phyloP scores from a whole-genome alignment of 2,797 vertebrate genomes.

The Synaphobranchus kaupii region DNA sequence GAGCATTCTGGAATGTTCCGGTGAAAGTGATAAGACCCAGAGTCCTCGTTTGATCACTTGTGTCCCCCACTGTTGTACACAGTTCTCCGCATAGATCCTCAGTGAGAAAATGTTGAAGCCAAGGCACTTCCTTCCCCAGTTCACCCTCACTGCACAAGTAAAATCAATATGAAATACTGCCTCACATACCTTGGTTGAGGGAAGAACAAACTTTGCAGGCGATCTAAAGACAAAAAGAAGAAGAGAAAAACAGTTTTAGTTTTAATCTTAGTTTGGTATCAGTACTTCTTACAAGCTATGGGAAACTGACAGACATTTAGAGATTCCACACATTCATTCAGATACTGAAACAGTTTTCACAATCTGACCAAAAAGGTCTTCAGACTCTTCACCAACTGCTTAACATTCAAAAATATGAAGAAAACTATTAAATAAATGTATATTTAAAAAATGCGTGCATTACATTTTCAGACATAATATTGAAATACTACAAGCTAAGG shows the following conservation, averaged over 20 bases:
- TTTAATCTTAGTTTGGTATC: not conserved
- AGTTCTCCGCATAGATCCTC: too few relatives aligned
- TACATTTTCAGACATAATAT: not conserved
- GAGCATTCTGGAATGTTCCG: not conserved
- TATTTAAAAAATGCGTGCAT: not conserved
- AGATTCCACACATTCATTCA: not conserved
- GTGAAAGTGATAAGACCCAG: not conserved
- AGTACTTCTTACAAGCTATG: not conserved
- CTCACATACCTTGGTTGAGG: constrained; percentile 78
- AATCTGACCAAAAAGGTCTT: not conserved
- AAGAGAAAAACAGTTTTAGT: not conserved
- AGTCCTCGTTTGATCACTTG: not conserved
- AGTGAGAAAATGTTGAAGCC: not conserved
- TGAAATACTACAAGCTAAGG: not conserved
- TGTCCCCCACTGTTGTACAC: not conserved
- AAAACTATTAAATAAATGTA: not conserved
- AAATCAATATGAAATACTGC: constrained; percentile 16
- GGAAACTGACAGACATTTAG: not conserved
- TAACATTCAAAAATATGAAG: not conserved
- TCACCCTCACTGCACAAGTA: not conserved
- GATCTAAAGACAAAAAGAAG: constrained; percentile 76
- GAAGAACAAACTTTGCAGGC: constrained; percentile 78
- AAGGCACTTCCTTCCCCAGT: not conserved
- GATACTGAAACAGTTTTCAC: not conserved
- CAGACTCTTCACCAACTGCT: not conserved